Evolutionary conservation across 2,888 invertebrate genomes (phyloP).

Genomic region (Perdita meconis): DNA sequence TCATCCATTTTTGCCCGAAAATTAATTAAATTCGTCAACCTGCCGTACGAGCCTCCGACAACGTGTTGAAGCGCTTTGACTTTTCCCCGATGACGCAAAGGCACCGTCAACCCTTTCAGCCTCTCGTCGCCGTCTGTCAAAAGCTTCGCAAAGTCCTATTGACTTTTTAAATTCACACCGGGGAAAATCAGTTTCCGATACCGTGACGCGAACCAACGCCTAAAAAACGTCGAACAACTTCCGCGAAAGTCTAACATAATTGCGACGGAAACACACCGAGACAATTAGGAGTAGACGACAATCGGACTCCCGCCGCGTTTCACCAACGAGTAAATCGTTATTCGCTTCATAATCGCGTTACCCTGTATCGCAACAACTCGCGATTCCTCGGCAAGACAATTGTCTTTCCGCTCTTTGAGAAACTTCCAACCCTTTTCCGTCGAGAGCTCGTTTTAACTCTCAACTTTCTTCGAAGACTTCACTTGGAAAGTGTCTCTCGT

Average conservation of each 20-base stretch:
- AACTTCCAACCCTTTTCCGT: constrained; percentile 8
- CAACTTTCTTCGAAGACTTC: constrained; percentile 26
- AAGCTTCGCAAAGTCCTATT: no score
- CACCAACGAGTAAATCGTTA: no score
- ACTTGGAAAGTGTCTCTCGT: constrained; percentile 14
- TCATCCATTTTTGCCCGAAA: not conserved
- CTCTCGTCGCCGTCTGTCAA: no score
- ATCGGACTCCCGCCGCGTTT: no score
- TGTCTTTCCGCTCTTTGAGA: constrained; percentile 3
- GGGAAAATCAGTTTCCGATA: no score
- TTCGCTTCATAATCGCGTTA: not conserved
- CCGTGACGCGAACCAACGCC: no score
- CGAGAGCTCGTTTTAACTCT: constrained; percentile 21
- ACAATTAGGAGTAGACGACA: no score
- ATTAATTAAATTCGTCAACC: not conserved
- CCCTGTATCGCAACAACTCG: not conserved
- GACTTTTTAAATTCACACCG: no score
- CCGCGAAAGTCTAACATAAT: no score
- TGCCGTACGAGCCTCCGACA: not conserved
- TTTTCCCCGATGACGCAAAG: not conserved
- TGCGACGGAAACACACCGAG: no score
- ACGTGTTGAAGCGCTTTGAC: not conserved
- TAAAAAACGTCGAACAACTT: no score
- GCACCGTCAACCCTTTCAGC: constrained; percentile 4
- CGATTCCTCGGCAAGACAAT: constrained; percentile 5